These are phyloP conservation scores for Phodopus roborovskii DNA, from an alignment of 2,113 vertebrate genomes.

Conservation along the genomic window DNA sequence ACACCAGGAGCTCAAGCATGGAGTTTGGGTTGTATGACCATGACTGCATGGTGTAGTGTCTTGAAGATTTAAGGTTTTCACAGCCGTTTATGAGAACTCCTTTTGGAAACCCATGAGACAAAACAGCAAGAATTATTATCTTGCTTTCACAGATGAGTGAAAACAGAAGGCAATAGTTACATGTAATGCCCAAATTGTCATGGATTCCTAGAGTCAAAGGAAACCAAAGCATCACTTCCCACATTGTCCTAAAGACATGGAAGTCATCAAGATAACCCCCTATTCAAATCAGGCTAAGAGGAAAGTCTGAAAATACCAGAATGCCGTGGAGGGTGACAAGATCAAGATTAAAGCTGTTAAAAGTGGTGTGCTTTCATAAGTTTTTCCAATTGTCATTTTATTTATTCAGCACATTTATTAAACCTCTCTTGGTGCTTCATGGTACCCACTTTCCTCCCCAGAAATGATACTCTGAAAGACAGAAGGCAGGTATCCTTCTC, in stretches of 20 bases:
- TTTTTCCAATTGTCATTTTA: not conserved
- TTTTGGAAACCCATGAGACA: not conserved
- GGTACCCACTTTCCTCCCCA: slow-evolving; percentile 78
- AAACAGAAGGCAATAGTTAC: not conserved
- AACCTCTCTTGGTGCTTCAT: slow-evolving; percentile 56
- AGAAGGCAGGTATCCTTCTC: slow-evolving; percentile 67
- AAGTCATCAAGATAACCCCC: not conserved
- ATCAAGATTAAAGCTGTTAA: not conserved
- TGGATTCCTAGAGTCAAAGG: not conserved
- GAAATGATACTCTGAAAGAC: slow-evolving; percentile 89
- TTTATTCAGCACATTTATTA: not conserved
- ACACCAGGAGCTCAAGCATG: not conserved
- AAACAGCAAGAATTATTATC: not conserved
- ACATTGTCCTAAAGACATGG: not conserved
- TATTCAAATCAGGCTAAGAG: not conserved
- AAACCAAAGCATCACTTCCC: not conserved
- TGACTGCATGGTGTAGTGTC: not conserved
- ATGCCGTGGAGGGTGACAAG: not conserved
- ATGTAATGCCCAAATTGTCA: not conserved
- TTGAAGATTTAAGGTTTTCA: not conserved
- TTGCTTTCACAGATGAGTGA: slow-evolving; percentile 1
- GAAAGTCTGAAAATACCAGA: not conserved
- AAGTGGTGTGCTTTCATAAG: not conserved
- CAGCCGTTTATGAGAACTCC: not conserved
- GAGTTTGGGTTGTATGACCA: not conserved